A percentile compares a stretch with the other conserved stretches of the same genome.
These are phyloP conservation scores for Toxotes jaculatrix DNA, from an alignment of 2,113 vertebrate genomes.

Conservation along the genomic window DNA sequence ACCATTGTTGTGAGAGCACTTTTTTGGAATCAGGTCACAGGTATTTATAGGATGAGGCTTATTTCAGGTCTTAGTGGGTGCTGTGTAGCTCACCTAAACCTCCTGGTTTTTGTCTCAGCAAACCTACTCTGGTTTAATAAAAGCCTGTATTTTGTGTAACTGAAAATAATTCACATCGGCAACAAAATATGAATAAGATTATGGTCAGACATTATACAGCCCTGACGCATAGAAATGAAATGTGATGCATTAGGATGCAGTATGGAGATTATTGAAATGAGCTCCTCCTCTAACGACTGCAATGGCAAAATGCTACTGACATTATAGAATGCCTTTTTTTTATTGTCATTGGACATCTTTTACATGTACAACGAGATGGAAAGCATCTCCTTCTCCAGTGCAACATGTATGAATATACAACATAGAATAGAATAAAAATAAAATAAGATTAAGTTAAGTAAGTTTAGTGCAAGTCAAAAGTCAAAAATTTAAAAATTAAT, in stretches of 20 bases:
- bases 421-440: too few species aligned
- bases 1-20: slow-evolving; percentile 18
- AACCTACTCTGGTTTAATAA: slow-evolving; percentile 4
- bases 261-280: neutral
- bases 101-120: neutral
- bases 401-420: too few species aligned
- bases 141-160: neutral
- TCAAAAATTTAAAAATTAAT: too few species aligned
- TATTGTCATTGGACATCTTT: too few species aligned
- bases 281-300: neutral
- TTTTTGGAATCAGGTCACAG: slow-evolving; percentile 65
- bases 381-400: too few species aligned
- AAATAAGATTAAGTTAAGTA: too few species aligned
- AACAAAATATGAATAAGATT: slow-evolving; percentile 7
- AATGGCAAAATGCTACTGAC: neutral
- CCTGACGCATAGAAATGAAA: neutral
- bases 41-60: slow-evolving; percentile 66
- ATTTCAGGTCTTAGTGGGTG: slow-evolving; percentile 44
- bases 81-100: slow-evolving; percentile 27
- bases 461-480: too few species aligned
- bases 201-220: neutral
- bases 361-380: too few species aligned
- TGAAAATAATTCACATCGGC: neutral
- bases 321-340: too few species aligned
- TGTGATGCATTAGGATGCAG: neutral